phyloP scores from a whole-genome alignment of 2,797 vertebrate genomes.

The Lacerta bilineata region DNA sequence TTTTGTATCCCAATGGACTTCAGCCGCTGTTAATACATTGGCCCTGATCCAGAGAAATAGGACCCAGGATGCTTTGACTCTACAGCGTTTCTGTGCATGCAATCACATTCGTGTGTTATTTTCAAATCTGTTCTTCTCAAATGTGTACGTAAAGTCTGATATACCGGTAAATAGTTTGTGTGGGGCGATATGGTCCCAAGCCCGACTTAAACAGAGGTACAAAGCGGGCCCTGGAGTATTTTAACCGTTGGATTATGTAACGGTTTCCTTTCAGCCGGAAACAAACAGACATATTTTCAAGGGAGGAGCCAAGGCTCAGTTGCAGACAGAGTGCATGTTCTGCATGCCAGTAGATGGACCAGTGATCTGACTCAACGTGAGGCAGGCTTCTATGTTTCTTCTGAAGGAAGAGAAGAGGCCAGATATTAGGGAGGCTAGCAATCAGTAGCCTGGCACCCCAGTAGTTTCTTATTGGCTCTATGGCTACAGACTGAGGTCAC shows the following conservation, averaged over 20 bases:
- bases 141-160: not conserved
- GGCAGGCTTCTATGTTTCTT: not conserved
- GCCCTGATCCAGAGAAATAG: conserved; percentile 13
- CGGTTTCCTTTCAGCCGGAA: not conserved
- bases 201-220: too few species aligned
- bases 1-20: conserved; percentile 24
- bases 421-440: too few species aligned
- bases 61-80: not conserved
- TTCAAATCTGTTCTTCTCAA: not conserved
- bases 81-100: not conserved
- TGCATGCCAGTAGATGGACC: not conserved
- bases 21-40: conserved; percentile 20
- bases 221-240: not conserved
- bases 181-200: not conserved
- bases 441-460: not conserved
- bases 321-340: not conserved
- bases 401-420: not conserved
- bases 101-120: not conserved
- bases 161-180: not conserved
- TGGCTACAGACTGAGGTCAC: not conserved
- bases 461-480: not conserved
- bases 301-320: not conserved
- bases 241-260: not conserved
- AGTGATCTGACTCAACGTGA: too few species aligned
- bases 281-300: not conserved